phyloP scores from a whole-genome alignment of 1,140 invertebrate genomes.

The Gryon sp. region DNA sequence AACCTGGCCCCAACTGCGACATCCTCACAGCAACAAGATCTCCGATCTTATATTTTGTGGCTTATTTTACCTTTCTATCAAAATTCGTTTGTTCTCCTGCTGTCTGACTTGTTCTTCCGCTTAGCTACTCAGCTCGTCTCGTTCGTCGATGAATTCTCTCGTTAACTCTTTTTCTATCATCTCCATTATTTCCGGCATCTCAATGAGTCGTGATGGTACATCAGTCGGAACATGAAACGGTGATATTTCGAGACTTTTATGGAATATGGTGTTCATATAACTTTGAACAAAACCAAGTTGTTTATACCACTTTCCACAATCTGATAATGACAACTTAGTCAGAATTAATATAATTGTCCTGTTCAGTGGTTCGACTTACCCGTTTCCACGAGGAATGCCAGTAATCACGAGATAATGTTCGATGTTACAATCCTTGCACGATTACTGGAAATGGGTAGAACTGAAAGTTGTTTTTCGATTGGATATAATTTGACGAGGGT shows the following conservation, averaged over 20 bases:
- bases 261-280: conserved; percentile 65
- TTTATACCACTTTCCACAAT: conserved; percentile 67
- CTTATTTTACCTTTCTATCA: too few relatives aligned
- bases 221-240: conserved; percentile 68
- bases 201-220: neutral
- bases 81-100: too few relatives aligned
- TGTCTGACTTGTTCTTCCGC: too few relatives aligned
- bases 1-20: too few relatives aligned
- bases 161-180: too few relatives aligned
- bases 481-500: conserved; percentile 66
- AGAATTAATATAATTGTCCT: conserved; percentile 57
- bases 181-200: too few relatives aligned
- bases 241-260: conserved; percentile 62
- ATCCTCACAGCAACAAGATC: too few relatives aligned
- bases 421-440: conserved; percentile 65
- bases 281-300: conserved; percentile 63
- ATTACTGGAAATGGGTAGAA: conserved; percentile 50
- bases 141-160: too few relatives aligned
- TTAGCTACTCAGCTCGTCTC: too few relatives aligned
- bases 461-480: conserved; percentile 67
- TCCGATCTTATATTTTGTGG: too few relatives aligned
- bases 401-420: conserved; percentile 60
- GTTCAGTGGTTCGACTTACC: conserved; percentile 56
- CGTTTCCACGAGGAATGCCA: conserved; percentile 57
- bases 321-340: conserved; percentile 63